Percentiles rank a stretch among this genome's conserved stretches.
These are phyloP conservation scores for Petrosia ficiformis DNA, from an alignment of 37 sponge, comb jelly and placozoan genomes.

Conservation along the genomic window DNA sequence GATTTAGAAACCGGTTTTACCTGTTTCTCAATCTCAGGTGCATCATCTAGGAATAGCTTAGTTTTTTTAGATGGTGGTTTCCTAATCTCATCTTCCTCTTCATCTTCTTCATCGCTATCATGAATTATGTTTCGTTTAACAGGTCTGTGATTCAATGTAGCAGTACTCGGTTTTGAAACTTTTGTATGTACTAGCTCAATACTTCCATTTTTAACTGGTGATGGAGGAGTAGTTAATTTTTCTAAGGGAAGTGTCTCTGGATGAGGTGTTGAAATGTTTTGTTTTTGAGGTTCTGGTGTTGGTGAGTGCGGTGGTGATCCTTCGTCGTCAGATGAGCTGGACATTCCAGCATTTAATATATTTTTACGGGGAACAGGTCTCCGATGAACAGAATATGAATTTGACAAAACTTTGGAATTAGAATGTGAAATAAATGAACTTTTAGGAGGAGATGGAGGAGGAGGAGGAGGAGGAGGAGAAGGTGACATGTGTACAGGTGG, in stretches of 20 bases:
- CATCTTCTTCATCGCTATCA: neutral
- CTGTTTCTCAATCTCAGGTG: no score
- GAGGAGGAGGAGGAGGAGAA: conserved; percentile 2
- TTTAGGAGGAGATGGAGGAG: no score
- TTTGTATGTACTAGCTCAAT: no score
- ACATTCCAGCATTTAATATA: neutral
- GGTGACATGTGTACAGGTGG: neutral
- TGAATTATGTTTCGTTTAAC: neutral
- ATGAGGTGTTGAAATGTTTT: neutral
- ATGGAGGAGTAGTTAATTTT: neutral
- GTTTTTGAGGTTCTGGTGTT: neutral
- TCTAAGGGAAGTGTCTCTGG: neutral
- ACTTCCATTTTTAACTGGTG: neutral
- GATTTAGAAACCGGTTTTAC: no score
- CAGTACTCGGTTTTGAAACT: neutral
- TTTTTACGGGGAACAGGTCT: neutral
- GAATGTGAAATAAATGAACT: no score
- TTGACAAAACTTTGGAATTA: no score
- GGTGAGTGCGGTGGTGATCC: neutral
- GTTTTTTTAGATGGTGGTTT: no score
- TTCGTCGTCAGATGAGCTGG: neutral
- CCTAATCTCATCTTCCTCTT: no score
- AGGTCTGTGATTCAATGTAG: neutral
- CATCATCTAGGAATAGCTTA: no score
- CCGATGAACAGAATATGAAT: neutral